phyloP scores from a whole-genome alignment of 1,140 invertebrate genomes.

The Nephotettix cincticeps region DNA sequence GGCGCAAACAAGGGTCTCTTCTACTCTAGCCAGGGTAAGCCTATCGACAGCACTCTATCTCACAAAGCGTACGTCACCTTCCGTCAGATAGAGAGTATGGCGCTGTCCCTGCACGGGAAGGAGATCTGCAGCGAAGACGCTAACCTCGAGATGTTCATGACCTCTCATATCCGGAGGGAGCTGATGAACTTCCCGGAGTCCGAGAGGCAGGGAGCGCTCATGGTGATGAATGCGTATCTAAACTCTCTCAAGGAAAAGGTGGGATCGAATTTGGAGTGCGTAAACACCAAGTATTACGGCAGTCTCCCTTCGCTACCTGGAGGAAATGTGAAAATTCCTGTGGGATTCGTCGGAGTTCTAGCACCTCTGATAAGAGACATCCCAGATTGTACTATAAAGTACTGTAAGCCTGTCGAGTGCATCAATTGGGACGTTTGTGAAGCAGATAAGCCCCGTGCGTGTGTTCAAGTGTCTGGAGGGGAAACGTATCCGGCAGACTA shows the following conservation, averaged over 20 bases:
- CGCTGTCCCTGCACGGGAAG: conserved; percentile 42
- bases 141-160: conserved; percentile 60
- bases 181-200: conserved; percentile 65
- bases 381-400: conserved; percentile 29
- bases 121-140: conserved; percentile 58
- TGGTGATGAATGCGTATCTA: conserved; percentile 63
- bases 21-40: conserved; percentile 28
- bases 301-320: conserved; percentile 35
- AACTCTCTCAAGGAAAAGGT: conserved; percentile 58
- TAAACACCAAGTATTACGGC: conserved; percentile 41
- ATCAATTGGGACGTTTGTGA: conserved; percentile 34
- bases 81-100: conserved; percentile 18
- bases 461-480: conserved; percentile 69
- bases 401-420: conserved; percentile 30
- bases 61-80: conserved; percentile 13
- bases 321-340: conserved; percentile 35
- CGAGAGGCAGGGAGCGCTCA: conserved; percentile 58
- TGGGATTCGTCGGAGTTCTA: conserved; percentile 32
- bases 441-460: conserved; percentile 49
- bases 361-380: conserved; percentile 34
- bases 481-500: conserved; percentile 71
- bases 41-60: conserved; percentile 5
- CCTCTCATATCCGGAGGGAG: conserved; percentile 63
- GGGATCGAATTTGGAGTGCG: conserved; percentile 61
- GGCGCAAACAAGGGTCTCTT: conserved; percentile 46